phyloP scores from a whole-genome alignment of 2,888 invertebrate species.

The Sarcophaga variegata region DNA sequence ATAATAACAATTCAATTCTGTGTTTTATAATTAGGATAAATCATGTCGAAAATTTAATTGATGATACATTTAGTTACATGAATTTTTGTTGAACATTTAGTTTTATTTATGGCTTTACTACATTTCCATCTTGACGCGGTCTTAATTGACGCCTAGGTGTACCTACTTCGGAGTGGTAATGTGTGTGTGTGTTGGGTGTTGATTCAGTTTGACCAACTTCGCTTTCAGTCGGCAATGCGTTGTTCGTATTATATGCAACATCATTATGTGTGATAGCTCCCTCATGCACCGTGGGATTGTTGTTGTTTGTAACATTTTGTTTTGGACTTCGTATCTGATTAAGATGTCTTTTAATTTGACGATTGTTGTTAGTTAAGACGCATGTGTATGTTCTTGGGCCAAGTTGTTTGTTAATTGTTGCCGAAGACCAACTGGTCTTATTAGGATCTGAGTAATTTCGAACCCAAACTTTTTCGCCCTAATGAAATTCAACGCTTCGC shows the following conservation, averaged over 20 bases:
- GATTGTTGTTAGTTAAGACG: conserved; percentile 33
- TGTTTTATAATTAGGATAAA: not conserved
- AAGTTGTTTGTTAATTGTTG: conserved; percentile 44
- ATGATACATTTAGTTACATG: not conserved
- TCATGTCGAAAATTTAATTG: not conserved
- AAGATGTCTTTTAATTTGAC: conserved; percentile 54
- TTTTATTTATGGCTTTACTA: conserved; percentile 20
- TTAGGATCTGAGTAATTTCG: conserved; percentile 62
- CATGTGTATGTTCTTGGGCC: conserved; percentile 54
- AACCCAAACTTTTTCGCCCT: conserved; percentile 56
- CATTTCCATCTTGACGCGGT: conserved; percentile 42
- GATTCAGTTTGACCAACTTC: conserved; percentile 13
- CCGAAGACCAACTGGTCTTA: conserved; percentile 53
- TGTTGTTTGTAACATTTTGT: conserved; percentile 25
- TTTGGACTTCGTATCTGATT: conserved; percentile 56
- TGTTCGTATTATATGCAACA: conserved; percentile 23
- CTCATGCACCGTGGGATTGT: conserved; percentile 30
- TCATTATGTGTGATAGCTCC: conserved; percentile 31
- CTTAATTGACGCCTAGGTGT: conserved; percentile 53
- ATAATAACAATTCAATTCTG: not conserved
- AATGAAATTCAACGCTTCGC: conserved; percentile 34
- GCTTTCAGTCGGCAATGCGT: conserved; percentile 24
- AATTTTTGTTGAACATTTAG: conserved; percentile 7
- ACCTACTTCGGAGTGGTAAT: conserved; percentile 31
- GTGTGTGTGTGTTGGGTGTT: conserved; percentile 22